Percentiles rank a stretch among this genome's conserved stretches.
Evolutionary conservation across 2,888 invertebrate genomes (phyloP).

Genomic region (Euplagia quadripunctaria): DNA sequence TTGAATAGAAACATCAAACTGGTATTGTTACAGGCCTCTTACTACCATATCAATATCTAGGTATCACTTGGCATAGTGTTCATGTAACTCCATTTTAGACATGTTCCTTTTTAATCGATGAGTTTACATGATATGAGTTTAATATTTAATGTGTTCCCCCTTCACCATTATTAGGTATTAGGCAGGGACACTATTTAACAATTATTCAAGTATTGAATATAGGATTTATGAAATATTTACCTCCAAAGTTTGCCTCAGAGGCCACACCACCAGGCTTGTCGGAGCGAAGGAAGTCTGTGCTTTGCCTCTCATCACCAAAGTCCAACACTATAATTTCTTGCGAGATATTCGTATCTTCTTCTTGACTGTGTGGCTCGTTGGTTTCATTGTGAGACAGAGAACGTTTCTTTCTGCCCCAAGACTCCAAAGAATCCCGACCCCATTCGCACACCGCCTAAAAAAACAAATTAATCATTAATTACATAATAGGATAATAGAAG

Average conservation of each 20-base stretch:
- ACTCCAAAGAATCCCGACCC: constrained; percentile 96
- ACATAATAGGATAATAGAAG: constrained; percentile 43
- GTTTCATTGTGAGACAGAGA: constrained; percentile 88
- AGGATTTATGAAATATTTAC: constrained; percentile 67
- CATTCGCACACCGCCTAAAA: constrained; percentile 95
- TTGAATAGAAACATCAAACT: background rate
- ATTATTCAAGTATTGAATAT: background rate
- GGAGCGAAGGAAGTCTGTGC: constrained; percentile 91
- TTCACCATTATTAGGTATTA: background rate
- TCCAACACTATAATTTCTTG: constrained; percentile 97
- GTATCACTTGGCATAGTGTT: background rate
- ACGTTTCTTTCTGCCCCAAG: constrained; percentile 96
- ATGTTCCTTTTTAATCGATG: background rate
- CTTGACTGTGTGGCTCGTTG: constrained; percentile 88
- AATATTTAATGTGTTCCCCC: background rate
- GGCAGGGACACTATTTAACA: background rate
- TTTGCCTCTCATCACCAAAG: constrained; percentile 95
- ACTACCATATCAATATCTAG: background rate
- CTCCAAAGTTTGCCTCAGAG: constrained; percentile 90
- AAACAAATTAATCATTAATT: constrained; percentile 49
- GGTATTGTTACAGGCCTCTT: background rate
- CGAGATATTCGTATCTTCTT: constrained; percentile 96
- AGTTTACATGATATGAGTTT: background rate
- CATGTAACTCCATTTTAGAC: background rate
- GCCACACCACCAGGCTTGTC: constrained; percentile 90